These are phyloP conservation scores for Mesocricetus auratus DNA, from an alignment of 2,113 vertebrate species.

Conservation along the genomic window DNA sequence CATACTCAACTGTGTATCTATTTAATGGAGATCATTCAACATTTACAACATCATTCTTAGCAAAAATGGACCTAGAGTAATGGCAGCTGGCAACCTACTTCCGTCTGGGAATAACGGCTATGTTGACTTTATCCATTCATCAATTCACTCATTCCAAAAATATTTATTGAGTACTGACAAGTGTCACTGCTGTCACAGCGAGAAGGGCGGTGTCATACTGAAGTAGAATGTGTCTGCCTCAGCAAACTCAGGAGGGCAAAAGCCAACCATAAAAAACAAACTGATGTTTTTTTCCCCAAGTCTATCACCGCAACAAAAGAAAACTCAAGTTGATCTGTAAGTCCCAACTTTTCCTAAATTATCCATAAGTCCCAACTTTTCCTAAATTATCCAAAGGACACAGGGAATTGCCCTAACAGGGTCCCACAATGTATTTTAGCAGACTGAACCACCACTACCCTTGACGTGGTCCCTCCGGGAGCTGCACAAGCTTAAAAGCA, in stretches of 20 bases:
- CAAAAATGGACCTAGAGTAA: constrained; percentile 18
- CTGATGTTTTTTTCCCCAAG: not conserved
- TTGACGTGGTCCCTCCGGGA: constrained; percentile 62
- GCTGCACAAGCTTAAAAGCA: constrained; percentile 75
- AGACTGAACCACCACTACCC: not conserved
- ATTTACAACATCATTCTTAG: constrained; percentile 37
- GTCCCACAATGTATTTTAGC: not conserved
- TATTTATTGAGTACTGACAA: not conserved
- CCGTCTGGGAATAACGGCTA: not conserved
- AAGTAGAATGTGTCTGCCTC: not conserved
- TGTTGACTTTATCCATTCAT: not conserved
- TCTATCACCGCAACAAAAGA: not conserved
- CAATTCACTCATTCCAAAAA: not conserved
- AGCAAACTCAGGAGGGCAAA: not conserved
- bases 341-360: not conserved
- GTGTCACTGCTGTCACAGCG: not conserved
- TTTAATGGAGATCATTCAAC: constrained; percentile 46
- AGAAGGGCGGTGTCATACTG: not conserved
- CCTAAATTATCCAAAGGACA: not conserved
- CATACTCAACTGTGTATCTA: not conserved
- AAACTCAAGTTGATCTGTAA: constrained; percentile 13
- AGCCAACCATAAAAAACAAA: not conserved
- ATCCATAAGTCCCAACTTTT: not conserved
- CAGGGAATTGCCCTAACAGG: not conserved
- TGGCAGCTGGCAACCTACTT: not conserved